These are phyloP conservation scores for Sarcophaga subvicina DNA, from an alignment of 2,888 invertebrate species.

Conservation along the genomic window DNA sequence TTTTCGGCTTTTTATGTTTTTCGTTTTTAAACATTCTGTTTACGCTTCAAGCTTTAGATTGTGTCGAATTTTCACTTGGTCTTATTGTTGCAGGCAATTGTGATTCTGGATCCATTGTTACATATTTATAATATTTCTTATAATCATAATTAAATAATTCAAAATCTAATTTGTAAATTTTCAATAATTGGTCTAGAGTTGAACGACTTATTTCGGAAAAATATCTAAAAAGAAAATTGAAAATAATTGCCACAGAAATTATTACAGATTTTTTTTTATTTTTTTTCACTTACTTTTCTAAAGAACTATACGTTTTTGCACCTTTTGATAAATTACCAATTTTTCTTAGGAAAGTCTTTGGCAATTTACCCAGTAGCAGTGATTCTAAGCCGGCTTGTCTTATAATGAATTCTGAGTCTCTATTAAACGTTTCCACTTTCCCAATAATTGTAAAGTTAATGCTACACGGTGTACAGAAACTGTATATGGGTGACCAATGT, in stretches of 20 bases:
- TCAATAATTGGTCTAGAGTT: conserved; percentile 84
- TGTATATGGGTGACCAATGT: conserved; percentile 86
- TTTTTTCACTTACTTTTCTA: conserved; percentile 82
- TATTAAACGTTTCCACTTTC: conserved; percentile 85
- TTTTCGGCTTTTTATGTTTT: conserved; percentile 21
- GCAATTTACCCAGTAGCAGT: conserved; percentile 82
- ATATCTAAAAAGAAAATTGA: conserved; percentile 78
- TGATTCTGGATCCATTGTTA: conserved; percentile 72
- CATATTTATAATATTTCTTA: conserved; percentile 83
- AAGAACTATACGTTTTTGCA: conserved; percentile 82
- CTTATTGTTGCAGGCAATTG: conserved; percentile 41
- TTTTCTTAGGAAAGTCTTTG: conserved; percentile 82
- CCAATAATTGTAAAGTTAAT: conserved; percentile 86
- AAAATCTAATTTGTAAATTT: conserved; percentile 86
- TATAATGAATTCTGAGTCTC: conserved; percentile 85
- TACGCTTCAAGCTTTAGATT: conserved; percentile 44
- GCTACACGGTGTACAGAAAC: conserved; percentile 86
- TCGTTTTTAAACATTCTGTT: background rate
- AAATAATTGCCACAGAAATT: background rate
- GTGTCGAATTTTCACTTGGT: conserved; percentile 49
- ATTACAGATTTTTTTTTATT: background rate
- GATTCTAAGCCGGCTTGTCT: conserved; percentile 84
- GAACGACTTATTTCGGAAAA: conserved; percentile 84
- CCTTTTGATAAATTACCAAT: conserved; percentile 82
- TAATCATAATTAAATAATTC: conserved; percentile 87